Percentiles rank a stretch among this genome's conserved stretches.
phyloP scores from a whole-genome alignment of 2,113 vertebrate species.

The Anhinga anhinga region DNA sequence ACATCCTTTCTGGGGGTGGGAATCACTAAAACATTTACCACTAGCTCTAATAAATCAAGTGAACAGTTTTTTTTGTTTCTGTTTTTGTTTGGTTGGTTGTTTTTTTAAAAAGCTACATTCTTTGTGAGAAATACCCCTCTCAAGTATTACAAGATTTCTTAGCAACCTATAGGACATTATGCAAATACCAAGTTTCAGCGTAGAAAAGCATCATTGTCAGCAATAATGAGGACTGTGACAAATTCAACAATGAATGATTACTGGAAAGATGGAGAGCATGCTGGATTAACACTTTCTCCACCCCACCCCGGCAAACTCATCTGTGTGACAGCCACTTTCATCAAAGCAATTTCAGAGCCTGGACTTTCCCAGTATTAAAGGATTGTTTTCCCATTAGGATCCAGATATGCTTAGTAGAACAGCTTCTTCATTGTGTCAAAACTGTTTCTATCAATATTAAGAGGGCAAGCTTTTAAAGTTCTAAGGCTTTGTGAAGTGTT shows the following conservation, averaged over 20 bases:
- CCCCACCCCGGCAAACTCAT: background rate
- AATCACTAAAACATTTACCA: background rate
- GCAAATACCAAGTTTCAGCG: background rate
- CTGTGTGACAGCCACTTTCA: background rate
- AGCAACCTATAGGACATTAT: background rate
- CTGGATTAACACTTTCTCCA: background rate
- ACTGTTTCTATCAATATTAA: background rate
- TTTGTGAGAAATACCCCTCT: background rate
- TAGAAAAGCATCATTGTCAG: background rate
- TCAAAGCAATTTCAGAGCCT: background rate
- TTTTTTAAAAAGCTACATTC: background rate
- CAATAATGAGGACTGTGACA: background rate
- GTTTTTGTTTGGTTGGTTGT: background rate
- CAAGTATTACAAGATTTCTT: background rate
- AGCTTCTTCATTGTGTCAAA: background rate
- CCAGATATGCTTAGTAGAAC: background rate
- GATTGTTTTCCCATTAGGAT: background rate
- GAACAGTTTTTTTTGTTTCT: fast-evolving
- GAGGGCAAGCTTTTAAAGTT: background rate
- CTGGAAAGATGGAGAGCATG: background rate
- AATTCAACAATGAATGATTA: background rate
- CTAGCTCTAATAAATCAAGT: background rate
- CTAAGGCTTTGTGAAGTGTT: background rate
- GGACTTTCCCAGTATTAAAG: background rate
- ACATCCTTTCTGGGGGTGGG: fast-evolving